A percentile compares a stretch with the other conserved stretches of the same genome.
phyloP scores from a whole-genome alignment of 2,888 invertebrate genomes.

The Mesoligia furuncula region DNA sequence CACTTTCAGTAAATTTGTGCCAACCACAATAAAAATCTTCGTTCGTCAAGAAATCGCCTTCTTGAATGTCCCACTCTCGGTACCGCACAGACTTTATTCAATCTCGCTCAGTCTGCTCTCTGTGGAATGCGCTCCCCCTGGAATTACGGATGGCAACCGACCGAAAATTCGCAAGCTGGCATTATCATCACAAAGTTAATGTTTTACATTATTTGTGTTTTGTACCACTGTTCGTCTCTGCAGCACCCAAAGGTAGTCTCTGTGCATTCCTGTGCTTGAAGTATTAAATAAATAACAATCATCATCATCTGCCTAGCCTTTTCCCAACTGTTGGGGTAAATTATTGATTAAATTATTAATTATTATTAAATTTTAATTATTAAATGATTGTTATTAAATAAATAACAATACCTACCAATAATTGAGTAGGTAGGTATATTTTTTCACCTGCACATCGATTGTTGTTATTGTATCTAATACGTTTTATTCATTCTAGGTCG shows the following conservation, averaged over 20 bases:
- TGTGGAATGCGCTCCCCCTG: not conserved
- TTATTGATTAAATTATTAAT: too few species aligned
- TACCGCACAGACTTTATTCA: not conserved
- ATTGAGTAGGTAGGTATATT: not conserved
- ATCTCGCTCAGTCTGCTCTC: not conserved
- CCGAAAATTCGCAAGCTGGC: too few species aligned
- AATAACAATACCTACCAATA: not conserved
- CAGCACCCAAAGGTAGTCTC: not conserved
- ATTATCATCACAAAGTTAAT: too few species aligned
- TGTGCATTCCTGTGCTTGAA: not conserved
- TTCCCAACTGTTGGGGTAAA: too few species aligned
- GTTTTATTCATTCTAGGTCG: constrained; percentile 71
- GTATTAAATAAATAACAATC: not conserved
- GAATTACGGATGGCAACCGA: not conserved
- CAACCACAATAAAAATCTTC: not conserved
- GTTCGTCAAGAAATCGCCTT: not conserved
- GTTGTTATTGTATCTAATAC: not conserved
- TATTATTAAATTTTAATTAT: too few species aligned
- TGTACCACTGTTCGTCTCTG: not conserved
- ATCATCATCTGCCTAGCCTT: too few species aligned
- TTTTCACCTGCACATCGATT: not conserved
- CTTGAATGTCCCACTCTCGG: not conserved
- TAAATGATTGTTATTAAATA: too few species aligned
- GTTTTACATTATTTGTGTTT: too few species aligned
- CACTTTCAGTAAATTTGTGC: not conserved